These are phyloP conservation scores for Sanderia malayensis DNA, from an alignment of 30 jellyfish, hydroid and myxozoan species.

Conservation along the genomic window DNA sequence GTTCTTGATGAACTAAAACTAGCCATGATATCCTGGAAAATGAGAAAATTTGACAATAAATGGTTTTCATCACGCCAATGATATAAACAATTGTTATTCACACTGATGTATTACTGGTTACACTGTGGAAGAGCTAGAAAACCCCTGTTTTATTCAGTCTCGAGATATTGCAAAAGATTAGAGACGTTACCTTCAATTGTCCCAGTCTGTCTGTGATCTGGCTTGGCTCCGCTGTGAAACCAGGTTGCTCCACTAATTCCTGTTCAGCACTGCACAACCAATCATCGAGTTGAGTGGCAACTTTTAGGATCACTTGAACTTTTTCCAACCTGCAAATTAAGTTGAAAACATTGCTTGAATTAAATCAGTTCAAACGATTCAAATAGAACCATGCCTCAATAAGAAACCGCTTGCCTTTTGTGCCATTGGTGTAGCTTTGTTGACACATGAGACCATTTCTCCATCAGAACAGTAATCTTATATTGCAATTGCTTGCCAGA, in stretches of 20 bases:
- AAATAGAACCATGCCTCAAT: too few species aligned
- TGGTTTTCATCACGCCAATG: too few species aligned
- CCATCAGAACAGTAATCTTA: conserved; percentile 66
- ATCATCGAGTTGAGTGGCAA: conserved; percentile 73
- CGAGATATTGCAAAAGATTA: too few species aligned
- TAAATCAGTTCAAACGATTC: too few species aligned
- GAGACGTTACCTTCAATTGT: conserved; percentile 53
- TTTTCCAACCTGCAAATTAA: conserved; percentile 43
- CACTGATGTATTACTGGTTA: too few species aligned
- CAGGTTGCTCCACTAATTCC: conserved; percentile 64
- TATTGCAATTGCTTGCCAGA: conserved; percentile 52
- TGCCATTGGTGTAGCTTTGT: conserved; percentile 65
- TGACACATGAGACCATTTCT: conserved; percentile 75
- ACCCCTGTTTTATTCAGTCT: too few species aligned
- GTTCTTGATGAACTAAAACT: conserved; percentile 37
- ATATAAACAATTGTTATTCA: too few species aligned
- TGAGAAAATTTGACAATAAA: too few species aligned
- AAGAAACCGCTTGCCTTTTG: conserved; percentile 50
- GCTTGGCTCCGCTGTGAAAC: conserved; percentile 67
- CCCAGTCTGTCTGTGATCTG: conserved; percentile 35
- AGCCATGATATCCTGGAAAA: neutral
- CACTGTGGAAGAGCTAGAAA: too few species aligned
- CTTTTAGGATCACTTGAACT: conserved; percentile 55
- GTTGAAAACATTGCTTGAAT: too few species aligned
- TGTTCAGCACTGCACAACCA: conserved; percentile 68